Conservation (phyloP, 2,113 vertebrate species). For the Microtus oregoni region DNA sequence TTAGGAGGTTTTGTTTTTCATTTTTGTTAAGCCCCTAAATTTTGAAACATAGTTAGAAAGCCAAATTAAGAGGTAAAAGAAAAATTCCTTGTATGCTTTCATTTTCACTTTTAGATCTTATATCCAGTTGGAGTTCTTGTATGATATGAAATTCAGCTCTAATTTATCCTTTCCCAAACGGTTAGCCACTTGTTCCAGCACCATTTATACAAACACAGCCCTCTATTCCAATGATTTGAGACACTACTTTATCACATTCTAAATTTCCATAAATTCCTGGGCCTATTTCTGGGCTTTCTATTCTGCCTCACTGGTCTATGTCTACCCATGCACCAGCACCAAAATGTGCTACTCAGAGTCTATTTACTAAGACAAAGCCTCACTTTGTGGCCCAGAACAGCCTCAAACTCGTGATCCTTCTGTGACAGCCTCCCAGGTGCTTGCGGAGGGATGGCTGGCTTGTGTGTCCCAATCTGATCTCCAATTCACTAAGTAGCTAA, state of each 20-base stretch:
- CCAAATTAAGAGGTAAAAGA: background rate
- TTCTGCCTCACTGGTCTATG: background rate
- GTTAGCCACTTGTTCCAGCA: background rate
- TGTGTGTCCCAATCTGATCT: background rate
- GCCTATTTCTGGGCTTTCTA: background rate
- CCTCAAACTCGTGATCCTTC: background rate
- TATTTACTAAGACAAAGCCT: background rate
- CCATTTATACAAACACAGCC: constrained; percentile 1
- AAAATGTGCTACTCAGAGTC: background rate
- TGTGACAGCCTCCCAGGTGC: background rate
- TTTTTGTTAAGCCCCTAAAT: constrained; percentile 19
- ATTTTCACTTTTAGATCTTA: constrained; percentile 20
- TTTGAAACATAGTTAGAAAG: constrained; percentile 20
- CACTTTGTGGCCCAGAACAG: background rate
- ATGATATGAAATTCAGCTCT: background rate
- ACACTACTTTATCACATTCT: background rate
- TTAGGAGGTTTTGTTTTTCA: constrained; percentile 2
- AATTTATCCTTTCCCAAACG: background rate
- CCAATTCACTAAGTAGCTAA: background rate
- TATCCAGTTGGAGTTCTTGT: background rate
- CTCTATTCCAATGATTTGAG: background rate
- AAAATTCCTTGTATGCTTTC: background rate
- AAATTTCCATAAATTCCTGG: constrained; percentile 7
- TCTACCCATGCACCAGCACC: background rate
- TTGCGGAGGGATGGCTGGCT: background rate